Evolutionary conservation across 2,113 vertebrate genomes (phyloP).

Genomic region (Leucopsar rothschildi): DNA sequence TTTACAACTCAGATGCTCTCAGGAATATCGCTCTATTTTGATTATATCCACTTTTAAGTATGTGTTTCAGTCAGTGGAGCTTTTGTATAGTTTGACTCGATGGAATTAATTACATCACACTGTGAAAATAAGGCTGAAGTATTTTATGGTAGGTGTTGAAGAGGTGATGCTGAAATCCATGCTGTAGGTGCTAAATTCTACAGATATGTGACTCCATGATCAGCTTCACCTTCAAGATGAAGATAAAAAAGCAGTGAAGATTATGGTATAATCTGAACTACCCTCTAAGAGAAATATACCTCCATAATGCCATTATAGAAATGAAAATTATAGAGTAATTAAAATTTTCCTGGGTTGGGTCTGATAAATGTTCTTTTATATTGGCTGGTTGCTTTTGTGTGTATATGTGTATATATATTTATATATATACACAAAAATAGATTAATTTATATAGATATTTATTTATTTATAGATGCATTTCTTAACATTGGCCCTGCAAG

Average conservation of each 20-base stretch:
- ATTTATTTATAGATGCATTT: background rate
- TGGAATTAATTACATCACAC: background rate
- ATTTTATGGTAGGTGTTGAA: background rate
- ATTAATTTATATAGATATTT: too few species aligned
- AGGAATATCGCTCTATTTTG: background rate
- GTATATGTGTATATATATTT: too few species aligned
- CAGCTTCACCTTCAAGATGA: background rate
- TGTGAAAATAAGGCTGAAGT: background rate
- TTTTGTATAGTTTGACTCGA: background rate
- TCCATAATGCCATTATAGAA: background rate
- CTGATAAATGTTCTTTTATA: background rate
- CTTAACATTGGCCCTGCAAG: background rate
- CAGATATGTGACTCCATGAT: background rate
- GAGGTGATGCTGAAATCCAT: background rate
- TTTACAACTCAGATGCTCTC: background rate
- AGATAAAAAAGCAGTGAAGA: background rate
- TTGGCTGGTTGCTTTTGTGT: background rate
- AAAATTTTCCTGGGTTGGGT: background rate
- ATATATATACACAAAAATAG: too few species aligned
- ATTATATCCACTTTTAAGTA: background rate
- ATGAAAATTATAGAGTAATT: background rate
- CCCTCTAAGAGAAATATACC: background rate
- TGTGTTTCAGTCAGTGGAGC: rapidly evolving
- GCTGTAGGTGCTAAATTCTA: background rate
- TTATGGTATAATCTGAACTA: background rate